Evolutionary conservation across 2,797 vertebrate genomes (phyloP).

Genomic region (Channallabes apus): DNA sequence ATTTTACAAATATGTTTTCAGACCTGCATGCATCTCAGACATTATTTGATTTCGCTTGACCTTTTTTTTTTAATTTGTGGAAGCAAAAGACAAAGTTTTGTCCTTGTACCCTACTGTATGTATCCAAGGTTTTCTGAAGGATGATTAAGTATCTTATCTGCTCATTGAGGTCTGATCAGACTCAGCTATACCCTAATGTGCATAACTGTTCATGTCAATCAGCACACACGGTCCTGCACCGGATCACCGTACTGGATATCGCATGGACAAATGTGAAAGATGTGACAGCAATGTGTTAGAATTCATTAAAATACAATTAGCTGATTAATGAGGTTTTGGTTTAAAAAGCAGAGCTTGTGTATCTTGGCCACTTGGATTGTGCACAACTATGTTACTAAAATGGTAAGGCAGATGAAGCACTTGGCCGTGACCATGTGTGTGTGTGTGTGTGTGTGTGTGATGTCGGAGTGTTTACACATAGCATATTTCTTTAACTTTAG

Average conservation of each 20-base stretch:
- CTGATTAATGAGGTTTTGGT: background rate
- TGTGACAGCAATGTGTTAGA: background rate
- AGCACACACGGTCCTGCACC: background rate
- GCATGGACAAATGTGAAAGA: background rate
- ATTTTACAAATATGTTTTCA: background rate
- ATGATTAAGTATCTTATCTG: background rate
- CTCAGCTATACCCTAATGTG: background rate
- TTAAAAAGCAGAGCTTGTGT: conserved; percentile 7
- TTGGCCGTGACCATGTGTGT: conserved; percentile 38
- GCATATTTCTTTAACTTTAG: conserved; percentile 70
- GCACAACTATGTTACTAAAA: conserved; percentile 74
- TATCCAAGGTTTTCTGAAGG: background rate
- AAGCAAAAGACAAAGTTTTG: background rate
- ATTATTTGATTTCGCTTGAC: background rate
- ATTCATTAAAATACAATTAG: background rate
- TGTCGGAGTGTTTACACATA: conserved; percentile 67
- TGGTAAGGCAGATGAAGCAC: conserved; percentile 65
- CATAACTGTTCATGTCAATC: background rate
- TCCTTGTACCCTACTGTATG: too few species aligned
- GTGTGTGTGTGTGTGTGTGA: conserved; percentile 43
- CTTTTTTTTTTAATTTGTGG: background rate
- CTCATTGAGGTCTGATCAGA: background rate
- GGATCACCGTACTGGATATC: background rate
- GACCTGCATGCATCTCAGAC: background rate
- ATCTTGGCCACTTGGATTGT: conserved; percentile 67